Evolutionary conservation across 1,140 invertebrate genomes (phyloP), one percentile per base, ranked within the genome.

Genomic region (Brachystomella parvula): DNA sequence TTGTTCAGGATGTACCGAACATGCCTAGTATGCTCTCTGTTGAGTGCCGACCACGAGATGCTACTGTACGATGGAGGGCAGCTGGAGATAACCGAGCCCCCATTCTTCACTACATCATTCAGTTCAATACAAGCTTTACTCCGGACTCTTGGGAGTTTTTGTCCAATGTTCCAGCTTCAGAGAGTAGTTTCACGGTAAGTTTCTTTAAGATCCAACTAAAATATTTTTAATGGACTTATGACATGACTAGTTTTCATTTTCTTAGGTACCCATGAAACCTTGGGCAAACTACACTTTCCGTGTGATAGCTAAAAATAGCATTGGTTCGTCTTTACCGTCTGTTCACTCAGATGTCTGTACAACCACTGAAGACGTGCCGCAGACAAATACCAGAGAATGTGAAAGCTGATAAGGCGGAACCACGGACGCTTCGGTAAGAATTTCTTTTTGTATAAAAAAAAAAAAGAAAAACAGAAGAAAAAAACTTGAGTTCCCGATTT

Each of bases 271-370:
- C 44, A 86, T 96, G 82, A 87, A 85, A 56, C 93, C 94, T 0
- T 96, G 91, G 89, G 86, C 92, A 0, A 98, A 97, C 78, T 98
- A 98, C 75, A 98, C 94, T 0, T 98, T 97, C 83, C 82, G 95
- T 44, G 65, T 70, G 12, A 70, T 70, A 53, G 69, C 69, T 1
- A 33, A 31, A 17, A 70, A 70, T 39, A 70, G 63, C 35, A 64
- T 67, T 32, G 96, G 96, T 0, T 83, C 84, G 3, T 98, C 94
- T 30, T 74, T 83, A 32, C 92, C 95, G 0, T 97, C 94, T 68
- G 67, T 80, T 57, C 85, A 92, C 79, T 89, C 88, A 17, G 81
- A 84, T 6, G 82, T 87, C 19, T 99, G 96, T 77, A 86, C 86
- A 28, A 97, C 94, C 0, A 84, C 88, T 66, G 85, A 90, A 1